Conservation (phyloP, 2,113 vertebrate genomes). For the Leptodactylus fuscus region DNA sequence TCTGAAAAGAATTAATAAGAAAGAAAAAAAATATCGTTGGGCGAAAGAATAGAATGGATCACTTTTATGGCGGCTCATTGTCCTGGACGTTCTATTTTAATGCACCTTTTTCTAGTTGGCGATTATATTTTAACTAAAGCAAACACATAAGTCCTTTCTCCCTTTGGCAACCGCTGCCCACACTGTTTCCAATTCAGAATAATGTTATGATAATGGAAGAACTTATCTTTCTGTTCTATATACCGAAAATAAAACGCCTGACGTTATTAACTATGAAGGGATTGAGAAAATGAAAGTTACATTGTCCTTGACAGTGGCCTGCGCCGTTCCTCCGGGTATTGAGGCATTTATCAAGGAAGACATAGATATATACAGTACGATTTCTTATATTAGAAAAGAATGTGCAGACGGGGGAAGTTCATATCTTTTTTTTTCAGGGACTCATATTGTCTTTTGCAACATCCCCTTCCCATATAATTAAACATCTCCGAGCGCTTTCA, state of each 20-base stretch:
- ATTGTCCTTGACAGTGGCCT: slow-evolving; percentile 62
- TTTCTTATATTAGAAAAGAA: slow-evolving; percentile 38
- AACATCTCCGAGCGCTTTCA: slow-evolving; percentile 68
- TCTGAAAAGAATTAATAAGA: slow-evolving; percentile 24
- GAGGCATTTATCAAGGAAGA: slow-evolving; percentile 63
- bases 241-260: slow-evolving; percentile 49
- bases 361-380: not conserved
- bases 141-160: slow-evolving; percentile 5
- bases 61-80: slow-evolving; percentile 15
- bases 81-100: slow-evolving; percentile 11
- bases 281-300: slow-evolving; percentile 40
- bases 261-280: slow-evolving; percentile 41
- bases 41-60: slow-evolving; percentile 3
- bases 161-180: slow-evolving; percentile 2
- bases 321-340: slow-evolving; percentile 55
- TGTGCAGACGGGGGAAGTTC: slow-evolving; percentile 50
- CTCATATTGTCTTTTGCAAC: slow-evolving; percentile 62
- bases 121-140: slow-evolving; percentile 19
- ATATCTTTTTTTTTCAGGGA: slow-evolving; percentile 56
- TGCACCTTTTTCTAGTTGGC: not conserved
- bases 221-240: slow-evolving; percentile 45
- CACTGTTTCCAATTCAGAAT: slow-evolving; percentile 1
- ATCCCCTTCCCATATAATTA: slow-evolving; percentile 73
- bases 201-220: slow-evolving; percentile 13
- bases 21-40: not conserved